These are phyloP conservation scores for Smutsia gigantea DNA, from an alignment of 2,797 vertebrate species.

Conservation along the genomic window DNA sequence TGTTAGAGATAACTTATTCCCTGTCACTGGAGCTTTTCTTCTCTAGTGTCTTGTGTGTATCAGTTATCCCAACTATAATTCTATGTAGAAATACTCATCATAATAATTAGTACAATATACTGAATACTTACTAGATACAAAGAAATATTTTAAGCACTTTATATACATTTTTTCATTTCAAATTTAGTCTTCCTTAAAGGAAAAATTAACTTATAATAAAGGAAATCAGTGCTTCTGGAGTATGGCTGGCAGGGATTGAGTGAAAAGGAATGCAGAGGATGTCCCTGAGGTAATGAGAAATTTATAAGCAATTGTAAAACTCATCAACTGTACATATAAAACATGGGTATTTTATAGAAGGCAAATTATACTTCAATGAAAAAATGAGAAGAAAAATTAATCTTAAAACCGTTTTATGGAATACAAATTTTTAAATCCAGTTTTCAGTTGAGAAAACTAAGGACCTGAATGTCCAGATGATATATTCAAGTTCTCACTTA, in stretches of 20 bases:
- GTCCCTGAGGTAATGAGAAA: neutral
- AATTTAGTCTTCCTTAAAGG: neutral
- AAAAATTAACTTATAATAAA: neutral
- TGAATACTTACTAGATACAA: neutral
- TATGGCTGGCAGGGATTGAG: neutral
- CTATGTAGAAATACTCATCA: neutral
- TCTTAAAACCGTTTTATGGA: neutral
- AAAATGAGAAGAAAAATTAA: neutral
- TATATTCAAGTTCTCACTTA: neutral
- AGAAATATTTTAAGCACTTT: neutral
- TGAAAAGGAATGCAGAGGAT: neutral
- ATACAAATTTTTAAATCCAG: neutral
- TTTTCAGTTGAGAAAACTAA: neutral
- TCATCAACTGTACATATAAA: neutral
- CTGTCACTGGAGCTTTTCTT: neutral
- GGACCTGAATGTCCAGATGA: neutral
- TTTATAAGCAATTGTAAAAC: neutral
- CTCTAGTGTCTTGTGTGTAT: neutral
- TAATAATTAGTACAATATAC: neutral
- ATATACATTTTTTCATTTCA: neutral
- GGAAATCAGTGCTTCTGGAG: neutral
- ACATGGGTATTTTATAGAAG: neutral
- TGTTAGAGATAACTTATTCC: neutral
- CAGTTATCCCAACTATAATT: neutral
- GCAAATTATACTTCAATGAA: neutral